Evolutionary conservation across 2,888 invertebrate species (phyloP).

Genomic region (Heliconius cydno): DNA sequence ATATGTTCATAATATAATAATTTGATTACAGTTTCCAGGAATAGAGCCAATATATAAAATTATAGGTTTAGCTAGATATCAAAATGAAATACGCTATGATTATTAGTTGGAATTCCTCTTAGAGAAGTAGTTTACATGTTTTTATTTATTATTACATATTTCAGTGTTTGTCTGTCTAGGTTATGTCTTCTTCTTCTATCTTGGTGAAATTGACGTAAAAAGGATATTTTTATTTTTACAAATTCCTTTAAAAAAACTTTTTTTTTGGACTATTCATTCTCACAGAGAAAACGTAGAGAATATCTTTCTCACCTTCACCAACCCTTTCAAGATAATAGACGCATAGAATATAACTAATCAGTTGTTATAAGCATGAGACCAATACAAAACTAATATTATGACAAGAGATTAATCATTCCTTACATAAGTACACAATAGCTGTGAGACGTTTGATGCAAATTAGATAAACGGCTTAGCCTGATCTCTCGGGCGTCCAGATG

Average conservation of each 20-base stretch:
- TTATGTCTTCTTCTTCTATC: too few relatives aligned
- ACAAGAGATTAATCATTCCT: neutral
- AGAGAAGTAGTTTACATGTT: too few relatives aligned
- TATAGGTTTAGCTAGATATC: neutral
- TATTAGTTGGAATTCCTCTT: too few relatives aligned
- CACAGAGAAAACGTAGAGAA: neutral
- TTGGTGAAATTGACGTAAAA: too few relatives aligned
- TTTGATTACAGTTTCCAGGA: neutral
- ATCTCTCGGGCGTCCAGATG: neutral
- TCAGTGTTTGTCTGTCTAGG: neutral
- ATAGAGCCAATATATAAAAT: neutral
- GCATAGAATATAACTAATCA: neutral
- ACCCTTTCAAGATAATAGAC: neutral
- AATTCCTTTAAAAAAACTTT: neutral
- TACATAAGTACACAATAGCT: constrained; percentile 14
- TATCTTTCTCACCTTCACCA: neutral
- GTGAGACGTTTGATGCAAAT: constrained; percentile 19
- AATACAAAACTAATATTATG: constrained; percentile 8
- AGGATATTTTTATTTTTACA: too few relatives aligned
- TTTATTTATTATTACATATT: neutral
- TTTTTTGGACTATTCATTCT: neutral
- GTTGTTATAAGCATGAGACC: neutral
- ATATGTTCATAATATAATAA: constrained; percentile 6
- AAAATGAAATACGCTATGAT: neutral
- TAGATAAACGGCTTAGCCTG: constrained; percentile 14